These are phyloP conservation scores for Hylaea fasciaria DNA, from an alignment of 2,888 invertebrate genomes.

Conservation along the genomic window DNA sequence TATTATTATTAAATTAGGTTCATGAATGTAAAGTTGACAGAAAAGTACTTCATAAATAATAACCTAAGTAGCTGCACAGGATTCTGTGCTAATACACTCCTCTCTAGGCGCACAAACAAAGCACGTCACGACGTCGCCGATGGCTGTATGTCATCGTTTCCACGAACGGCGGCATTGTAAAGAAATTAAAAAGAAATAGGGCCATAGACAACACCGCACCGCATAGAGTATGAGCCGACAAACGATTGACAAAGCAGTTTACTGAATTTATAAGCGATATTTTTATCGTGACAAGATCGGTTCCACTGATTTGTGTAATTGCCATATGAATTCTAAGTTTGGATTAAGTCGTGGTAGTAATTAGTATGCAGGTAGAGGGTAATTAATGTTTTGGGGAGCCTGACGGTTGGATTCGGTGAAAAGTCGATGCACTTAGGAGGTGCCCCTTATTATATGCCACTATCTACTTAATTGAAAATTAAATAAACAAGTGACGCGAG, in stretches of 20 bases:
- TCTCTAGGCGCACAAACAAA: slow-evolving; percentile 12
- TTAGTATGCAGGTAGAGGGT: not conserved
- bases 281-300: slow-evolving; percentile 56
- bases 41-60: not conserved
- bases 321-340: slow-evolving; percentile 33
- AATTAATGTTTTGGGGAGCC: not conserved
- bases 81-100: slow-evolving; percentile 25
- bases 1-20: no score
- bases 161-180: slow-evolving; percentile 67
- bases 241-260: slow-evolving; percentile 44
- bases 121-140: slow-evolving; percentile 21
- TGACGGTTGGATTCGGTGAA: not conserved
- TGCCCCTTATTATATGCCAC: no score
- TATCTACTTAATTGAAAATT: no score
- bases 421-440: not conserved
- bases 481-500: no score
- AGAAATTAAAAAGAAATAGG: slow-evolving; percentile 79
- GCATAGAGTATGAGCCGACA: slow-evolving; percentile 60
- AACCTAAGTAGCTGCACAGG: no score
- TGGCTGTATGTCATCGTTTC: slow-evolving; percentile 52
- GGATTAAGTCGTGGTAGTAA: slow-evolving; percentile 29
- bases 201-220: slow-evolving; percentile 60
- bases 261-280: slow-evolving; percentile 60
- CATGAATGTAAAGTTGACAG: no score
- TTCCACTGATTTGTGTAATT: slow-evolving; percentile 41